A percentile compares a stretch with the other conserved stretches of the same genome.
Evolutionary conservation across 1,140 invertebrate genomes (phyloP).

Genomic region (Pseudomyrmex pallidus): DNA sequence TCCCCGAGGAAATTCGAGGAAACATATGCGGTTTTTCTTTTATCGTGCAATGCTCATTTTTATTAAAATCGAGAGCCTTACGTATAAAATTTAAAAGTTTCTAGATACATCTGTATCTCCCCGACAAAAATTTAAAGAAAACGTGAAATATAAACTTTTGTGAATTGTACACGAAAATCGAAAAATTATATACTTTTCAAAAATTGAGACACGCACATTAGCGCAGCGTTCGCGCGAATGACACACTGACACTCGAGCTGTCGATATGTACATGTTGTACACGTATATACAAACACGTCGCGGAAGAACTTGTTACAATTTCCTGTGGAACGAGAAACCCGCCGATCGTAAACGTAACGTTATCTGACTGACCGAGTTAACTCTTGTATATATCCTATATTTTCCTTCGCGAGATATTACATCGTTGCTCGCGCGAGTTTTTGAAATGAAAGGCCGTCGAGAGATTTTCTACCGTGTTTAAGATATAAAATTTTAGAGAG

Average conservation of each 20-base stretch:
- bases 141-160: no score
- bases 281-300: not conserved
- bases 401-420: conserved; percentile 13
- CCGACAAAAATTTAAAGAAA: no score
- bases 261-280: not conserved
- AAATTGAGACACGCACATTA: no score
- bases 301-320: conserved; percentile 34
- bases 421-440: not conserved
- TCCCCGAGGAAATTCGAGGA: no score
- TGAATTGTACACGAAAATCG: no score
- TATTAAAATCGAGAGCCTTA: no score
- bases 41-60: no score
- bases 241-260: not conserved
- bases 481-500: conserved; percentile 2
- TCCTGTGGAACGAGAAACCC: conserved; percentile 23
- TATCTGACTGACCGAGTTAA: conserved; percentile 47
- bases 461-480: no score
- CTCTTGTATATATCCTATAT: conserved; percentile 23
- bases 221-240: not conserved
- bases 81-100: no score
- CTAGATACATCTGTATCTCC: no score
- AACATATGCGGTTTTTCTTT: no score
- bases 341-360: conserved; percentile 12
- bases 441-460: not conserved
- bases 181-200: no score